phyloP scores from a whole-genome alignment of 1,140 invertebrate species.

The Bilobella aurantiaca region DNA sequence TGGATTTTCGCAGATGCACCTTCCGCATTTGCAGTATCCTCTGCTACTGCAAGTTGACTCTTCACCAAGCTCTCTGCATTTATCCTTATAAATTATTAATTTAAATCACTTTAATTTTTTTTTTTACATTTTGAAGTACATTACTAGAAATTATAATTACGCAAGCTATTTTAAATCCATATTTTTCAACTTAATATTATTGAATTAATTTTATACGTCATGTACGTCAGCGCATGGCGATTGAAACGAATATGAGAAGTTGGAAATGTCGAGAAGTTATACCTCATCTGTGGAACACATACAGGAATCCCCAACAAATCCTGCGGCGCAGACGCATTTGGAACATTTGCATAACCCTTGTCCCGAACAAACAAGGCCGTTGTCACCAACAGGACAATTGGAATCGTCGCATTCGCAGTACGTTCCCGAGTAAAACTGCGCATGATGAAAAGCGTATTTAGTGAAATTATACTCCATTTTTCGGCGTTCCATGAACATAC shows the following conservation, averaged over 20 bases:
- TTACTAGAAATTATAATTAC: too few species aligned
- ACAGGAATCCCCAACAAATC: conserved; percentile 18
- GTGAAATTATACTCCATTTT: background rate
- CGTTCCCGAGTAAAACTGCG: conserved; percentile 53
- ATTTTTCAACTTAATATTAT: too few species aligned
- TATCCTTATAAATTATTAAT: background rate
- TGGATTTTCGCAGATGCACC: conserved; percentile 64
- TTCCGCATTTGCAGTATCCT: conserved; percentile 57
- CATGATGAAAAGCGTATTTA: background rate
- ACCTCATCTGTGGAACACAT: background rate
- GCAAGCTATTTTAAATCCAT: too few species aligned
- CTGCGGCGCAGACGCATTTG: conserved; percentile 17
- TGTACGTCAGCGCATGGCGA: background rate
- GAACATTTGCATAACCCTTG: conserved; percentile 59
- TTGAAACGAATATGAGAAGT: background rate
- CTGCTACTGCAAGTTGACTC: background rate
- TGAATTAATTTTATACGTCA: too few species aligned
- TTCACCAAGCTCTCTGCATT: background rate
- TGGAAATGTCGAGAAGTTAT: background rate
- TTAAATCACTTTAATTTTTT: too few species aligned
- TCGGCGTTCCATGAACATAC: too few species aligned
- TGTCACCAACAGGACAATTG: conserved; percentile 65
- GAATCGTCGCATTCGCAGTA: conserved; percentile 93
- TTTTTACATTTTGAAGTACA: background rate
- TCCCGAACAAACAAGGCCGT: conserved; percentile 68